Evolutionary conservation across 2,888 invertebrate genomes (phyloP).

Genomic region (Euzetes globulus): DNA sequence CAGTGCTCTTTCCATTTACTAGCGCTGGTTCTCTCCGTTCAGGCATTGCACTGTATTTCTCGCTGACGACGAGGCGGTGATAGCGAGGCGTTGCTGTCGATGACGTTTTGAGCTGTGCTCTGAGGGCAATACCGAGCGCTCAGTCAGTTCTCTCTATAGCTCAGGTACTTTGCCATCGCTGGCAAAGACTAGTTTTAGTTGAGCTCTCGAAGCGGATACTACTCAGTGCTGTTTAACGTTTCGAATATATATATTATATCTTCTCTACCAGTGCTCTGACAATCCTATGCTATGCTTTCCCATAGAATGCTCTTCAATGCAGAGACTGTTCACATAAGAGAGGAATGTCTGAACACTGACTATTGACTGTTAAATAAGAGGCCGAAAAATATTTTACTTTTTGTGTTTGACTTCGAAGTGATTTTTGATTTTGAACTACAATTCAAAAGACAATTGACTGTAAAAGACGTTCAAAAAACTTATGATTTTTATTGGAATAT

Average conservation of each 20-base stretch:
- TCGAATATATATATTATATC: neutral
- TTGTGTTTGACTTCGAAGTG: no score
- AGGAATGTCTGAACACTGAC: no score
- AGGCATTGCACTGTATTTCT: neutral
- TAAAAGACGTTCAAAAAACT: no score
- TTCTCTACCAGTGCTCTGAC: neutral
- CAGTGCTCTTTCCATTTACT: neutral
- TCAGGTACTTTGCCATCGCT: neutral
- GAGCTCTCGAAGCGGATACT: neutral
- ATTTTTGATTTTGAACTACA: no score
- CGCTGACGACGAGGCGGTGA: neutral
- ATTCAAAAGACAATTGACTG: no score
- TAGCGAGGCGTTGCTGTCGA: slow-evolving; percentile 5
- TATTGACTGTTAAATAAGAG: no score
- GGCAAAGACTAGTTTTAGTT: neutral
- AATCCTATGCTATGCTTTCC: no score
- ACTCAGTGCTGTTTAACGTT: neutral
- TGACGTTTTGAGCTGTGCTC: neutral
- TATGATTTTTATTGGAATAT: no score
- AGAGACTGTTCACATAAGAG: no score
- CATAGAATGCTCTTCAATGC: no score
- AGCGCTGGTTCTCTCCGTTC: neutral
- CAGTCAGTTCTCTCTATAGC: neutral
- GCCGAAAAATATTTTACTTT: no score
- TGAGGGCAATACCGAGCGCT: neutral